A percentile compares a stretch with the other conserved stretches of the same genome.
Evolutionary conservation across 2,113 vertebrate species (phyloP).

Genomic region (Rhizomys pruinosus): DNA sequence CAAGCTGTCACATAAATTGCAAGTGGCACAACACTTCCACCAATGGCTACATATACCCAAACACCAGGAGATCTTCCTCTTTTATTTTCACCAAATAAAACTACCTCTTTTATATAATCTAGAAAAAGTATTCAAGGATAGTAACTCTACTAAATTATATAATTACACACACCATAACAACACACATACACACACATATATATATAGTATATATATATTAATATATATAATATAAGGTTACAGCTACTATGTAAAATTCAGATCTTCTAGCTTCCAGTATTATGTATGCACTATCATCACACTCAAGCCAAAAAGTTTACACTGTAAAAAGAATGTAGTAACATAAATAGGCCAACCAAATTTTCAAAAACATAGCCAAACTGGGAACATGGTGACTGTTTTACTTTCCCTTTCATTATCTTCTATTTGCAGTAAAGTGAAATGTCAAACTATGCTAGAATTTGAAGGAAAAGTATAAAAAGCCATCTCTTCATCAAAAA

Average conservation of each 20-base stretch:
- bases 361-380: conserved; percentile 54
- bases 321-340: conserved; percentile 30
- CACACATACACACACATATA: too few species aligned
- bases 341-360: conserved; percentile 57
- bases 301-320: conserved; percentile 32
- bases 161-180: too few species aligned
- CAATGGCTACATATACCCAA: neutral
- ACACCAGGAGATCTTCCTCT: neutral
- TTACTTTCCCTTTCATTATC: conserved; percentile 65
- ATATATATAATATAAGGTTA: conserved; percentile 15
- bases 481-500: conserved; percentile 61
- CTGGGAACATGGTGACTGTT: conserved; percentile 50
- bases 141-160: neutral
- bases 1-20: conserved; percentile 7
- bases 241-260: conserved; percentile 1
- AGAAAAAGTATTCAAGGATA: neutral
- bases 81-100: conserved; percentile 36
- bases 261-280: conserved; percentile 15
- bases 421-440: conserved; percentile 69
- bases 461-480: conserved; percentile 68
- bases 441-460: conserved; percentile 73
- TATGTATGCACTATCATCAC: conserved; percentile 17
- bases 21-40: conserved; percentile 4
- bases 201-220: too few species aligned
- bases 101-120: neutral